These are phyloP conservation scores for Drosophila ercepeae DNA, from an alignment of 1,140 invertebrate species.

Conservation along the genomic window DNA sequence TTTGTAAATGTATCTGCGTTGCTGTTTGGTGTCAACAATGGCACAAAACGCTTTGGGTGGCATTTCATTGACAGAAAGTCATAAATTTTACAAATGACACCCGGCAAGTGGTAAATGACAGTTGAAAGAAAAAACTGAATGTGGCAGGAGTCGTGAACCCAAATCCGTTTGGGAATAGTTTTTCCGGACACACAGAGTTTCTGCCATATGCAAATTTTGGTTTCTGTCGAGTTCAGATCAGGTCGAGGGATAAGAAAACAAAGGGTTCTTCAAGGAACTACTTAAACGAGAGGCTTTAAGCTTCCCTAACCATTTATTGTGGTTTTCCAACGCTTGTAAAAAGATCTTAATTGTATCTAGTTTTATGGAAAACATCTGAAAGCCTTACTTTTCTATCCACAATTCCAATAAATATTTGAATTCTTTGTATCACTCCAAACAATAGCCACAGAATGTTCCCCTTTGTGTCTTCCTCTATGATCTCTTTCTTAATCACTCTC, in stretches of 20 bases:
- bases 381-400: constrained; percentile 2
- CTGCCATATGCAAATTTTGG: constrained; percentile 28
- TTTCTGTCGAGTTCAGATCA: neutral
- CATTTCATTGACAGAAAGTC: constrained; percentile 78
- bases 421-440: constrained; percentile 1
- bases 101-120: constrained; percentile 64
- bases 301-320: neutral
- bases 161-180: constrained; percentile 10
- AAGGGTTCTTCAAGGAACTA: neutral
- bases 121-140: neutral
- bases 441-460: constrained; percentile 1
- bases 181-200: neutral
- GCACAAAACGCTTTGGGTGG: constrained; percentile 67
- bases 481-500: constrained; percentile 36
- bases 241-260: constrained; percentile 8
- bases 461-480: constrained; percentile 10
- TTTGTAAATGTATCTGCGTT: constrained; percentile 20
- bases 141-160: neutral
- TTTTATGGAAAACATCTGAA: neutral
- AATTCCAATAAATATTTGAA: constrained; percentile 10
- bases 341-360: neutral
- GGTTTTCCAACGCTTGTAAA: no score
- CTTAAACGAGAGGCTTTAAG: neutral
- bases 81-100: constrained; percentile 77
- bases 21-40: constrained; percentile 69